A percentile compares a stretch with the other conserved stretches of the same genome.
These are phyloP conservation scores for Elmis aenea DNA, from an alignment of 2,888 invertebrate genomes.

Conservation along the genomic window DNA sequence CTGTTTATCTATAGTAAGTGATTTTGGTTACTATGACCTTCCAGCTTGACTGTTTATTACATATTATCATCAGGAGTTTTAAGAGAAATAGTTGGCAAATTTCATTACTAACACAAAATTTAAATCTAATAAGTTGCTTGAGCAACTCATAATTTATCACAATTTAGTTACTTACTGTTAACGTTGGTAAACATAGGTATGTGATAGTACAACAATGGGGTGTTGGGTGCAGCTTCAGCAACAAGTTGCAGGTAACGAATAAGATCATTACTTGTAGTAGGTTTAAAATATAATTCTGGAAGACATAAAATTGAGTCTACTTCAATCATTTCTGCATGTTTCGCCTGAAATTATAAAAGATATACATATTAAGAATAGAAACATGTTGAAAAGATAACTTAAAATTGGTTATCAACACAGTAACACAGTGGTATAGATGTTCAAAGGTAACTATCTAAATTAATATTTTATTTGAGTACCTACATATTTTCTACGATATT, in stretches of 20 bases:
- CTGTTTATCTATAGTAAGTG: too few relatives aligned
- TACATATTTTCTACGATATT: too few relatives aligned
- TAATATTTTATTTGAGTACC: too few relatives aligned
- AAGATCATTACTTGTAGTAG: conserved; percentile 55
- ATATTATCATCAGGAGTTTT: too few relatives aligned
- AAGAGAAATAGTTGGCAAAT: too few relatives aligned
- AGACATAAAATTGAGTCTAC: conserved; percentile 67
- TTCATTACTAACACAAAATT: too few relatives aligned
- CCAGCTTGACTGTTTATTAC: too few relatives aligned
- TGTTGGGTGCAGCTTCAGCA: conserved; percentile 64
- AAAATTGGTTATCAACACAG: too few relatives aligned
- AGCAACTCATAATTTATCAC: conserved; percentile 1
- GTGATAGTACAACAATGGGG: conserved; percentile 80
- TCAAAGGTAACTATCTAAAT: too few relatives aligned
- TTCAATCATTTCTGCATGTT: conserved; percentile 60
- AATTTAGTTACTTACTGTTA: conserved; percentile 55
- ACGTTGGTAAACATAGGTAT: conserved; percentile 70
- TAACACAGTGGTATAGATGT: too few relatives aligned
- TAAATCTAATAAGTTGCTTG: too few relatives aligned
- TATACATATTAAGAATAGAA: background rate
- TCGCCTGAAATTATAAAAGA: conserved; percentile 49
- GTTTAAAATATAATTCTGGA: conserved; percentile 74
- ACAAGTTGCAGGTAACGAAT: conserved; percentile 63
- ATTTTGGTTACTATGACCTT: too few relatives aligned
- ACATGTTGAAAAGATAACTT: background rate